Base-by-base conservation (phyloP, 2,113 vertebrate species). In the Ctenodactylus gundi region DNA sequence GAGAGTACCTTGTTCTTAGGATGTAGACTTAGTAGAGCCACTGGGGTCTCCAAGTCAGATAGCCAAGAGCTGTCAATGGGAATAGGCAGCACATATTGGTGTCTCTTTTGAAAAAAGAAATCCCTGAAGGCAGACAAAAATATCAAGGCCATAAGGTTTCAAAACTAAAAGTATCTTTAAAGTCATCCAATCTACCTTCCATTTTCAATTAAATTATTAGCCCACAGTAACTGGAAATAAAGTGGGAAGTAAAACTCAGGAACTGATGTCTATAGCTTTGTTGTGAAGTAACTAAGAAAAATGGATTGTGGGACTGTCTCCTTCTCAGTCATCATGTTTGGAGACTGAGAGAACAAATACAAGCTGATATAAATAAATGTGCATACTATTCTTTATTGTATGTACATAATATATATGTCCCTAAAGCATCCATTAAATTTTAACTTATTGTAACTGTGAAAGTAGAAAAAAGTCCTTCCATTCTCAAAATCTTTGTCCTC, bases 401-500 rank as follows among this genome's bases (percentile, higher is more conserved):
- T 53, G 39, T 10, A 86, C 58, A n/a, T 36, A 25, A 14, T 31
- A 77, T 21, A n/a, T 20, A 78, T 25, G 1, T 29, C 25, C 65
- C 27, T 20, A 73, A 49, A 67, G 13, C 8, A 95, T 72, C 51
- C 25, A 78, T 81, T 29, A 95, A 89, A 91, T 57, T 72, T 84
- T 78, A 88, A 94, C 15, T 78, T 86, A 90, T 60, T 76, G 10
- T 57, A 92, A 13, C 25, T 88, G 3, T 39, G 57, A 90, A 93
- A 95, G 76, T 36, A 92, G 41, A 91, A 90, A 89, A 87, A 55
- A 68, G 81, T 68, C 27, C 60, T 94, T 95, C 72, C 91, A 44
- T 85, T 73, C 62, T 91, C 80, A 95, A 97, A 97, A 94, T 96
- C 41, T 62, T 92, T 86, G 90, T 95, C 91, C 60, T 87, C 68